Base-by-base conservation (phyloP, 2,113 vertebrate species). In the Anguilla rostrata region DNA sequence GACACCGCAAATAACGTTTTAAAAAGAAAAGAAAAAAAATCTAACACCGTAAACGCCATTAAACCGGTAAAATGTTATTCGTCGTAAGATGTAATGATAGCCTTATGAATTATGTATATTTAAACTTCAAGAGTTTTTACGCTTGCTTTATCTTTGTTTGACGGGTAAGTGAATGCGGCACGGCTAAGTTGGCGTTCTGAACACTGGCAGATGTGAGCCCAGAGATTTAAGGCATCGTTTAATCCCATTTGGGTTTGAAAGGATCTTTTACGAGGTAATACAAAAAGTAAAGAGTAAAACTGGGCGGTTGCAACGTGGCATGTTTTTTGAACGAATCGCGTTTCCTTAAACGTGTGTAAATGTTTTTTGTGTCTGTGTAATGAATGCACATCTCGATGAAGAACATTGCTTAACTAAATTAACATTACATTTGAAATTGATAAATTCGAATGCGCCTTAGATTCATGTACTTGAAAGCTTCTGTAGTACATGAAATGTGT, bases 241-340 rank as follows among this genome's bases (percentile, higher is more conserved):
- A 92, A 91, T 91, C 90, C 89, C 86, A 83, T 90, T 90, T 91
- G 84, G 39, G 84, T 40, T 88, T 91, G 89, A 92, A 90, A 90
- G 82, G 88, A 56, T 86, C 83, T 88, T 90, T 89, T 90, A 89
- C 40, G 86, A 86, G 82, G 56, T 39, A 88, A 83, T 83, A 86
- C 83, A 41, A 43, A 82, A 78, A 56, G 79, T 83, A 87, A 81
- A 89, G 41, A 82, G 88, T 89, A 86, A 89, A 90, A 90, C 80
- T 57, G 85, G 34, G 4, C 81, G 85, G 82, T 57, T 82, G 88
- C 89, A 88, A 88, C 86, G 88, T 90, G 87, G 12, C 26, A 39
- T 85, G 9, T 89, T 90, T 75, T 75, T 34, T n/a, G 6, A 75
- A 75, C 9, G 26, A 11, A 12, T 75, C 26, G 26, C 26, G 71